Evolutionary conservation across 2,888 invertebrate species (phyloP), one percentile per base, ranked within the genome.

Genomic region (Rugalucina vietnamica): DNA sequence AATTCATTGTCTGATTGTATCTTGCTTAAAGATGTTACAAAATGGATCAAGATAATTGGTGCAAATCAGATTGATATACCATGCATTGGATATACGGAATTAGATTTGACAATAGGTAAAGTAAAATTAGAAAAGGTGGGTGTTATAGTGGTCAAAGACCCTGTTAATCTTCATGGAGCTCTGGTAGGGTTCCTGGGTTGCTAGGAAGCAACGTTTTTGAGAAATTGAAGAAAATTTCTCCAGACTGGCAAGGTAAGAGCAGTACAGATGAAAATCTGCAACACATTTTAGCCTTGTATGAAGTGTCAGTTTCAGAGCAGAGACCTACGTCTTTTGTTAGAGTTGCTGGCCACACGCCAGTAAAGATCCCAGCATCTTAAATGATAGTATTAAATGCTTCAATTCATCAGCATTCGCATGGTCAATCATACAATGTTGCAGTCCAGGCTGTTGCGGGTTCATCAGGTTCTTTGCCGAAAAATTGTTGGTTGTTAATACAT

Each of bases 371-470:
- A 24, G 69, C 76, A 4, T 76, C 76, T 27, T 76, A 65, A 5
- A 76, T 76, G 76, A 32, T 76, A 4, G 54, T 54, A n/a, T 8
- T 54, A 24, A 12, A 21, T 54, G 54, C 12, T 21, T 54, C 10
- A 12, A 21, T 21, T 76, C 36, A 29, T 4, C 43, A 37, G 21
- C 2, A 34, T 57, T 32, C 57, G 54, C 18, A 69, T 76, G 65
- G 43, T 69, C 39, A 76, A 29, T 27, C 76, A 21, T 76, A 39
- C 54, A 69, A 5, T 69, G 76, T 76, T 36, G 76, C 76, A 8
- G 69, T 76, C 4, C 76, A 76, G 43, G 76, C 69, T 76, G 36
- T 76, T n/a, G 76, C 69, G 3, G 69, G 69, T 34, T 69, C 65
- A 29, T 24, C 43, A 10, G 76, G 76, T 27, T 76, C 39, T 57